Percentiles rank a stretch among this genome's conserved stretches.
phyloP scores from a whole-genome alignment of 2,888 invertebrate genomes.

The Tetheella fluctuosa region DNA sequence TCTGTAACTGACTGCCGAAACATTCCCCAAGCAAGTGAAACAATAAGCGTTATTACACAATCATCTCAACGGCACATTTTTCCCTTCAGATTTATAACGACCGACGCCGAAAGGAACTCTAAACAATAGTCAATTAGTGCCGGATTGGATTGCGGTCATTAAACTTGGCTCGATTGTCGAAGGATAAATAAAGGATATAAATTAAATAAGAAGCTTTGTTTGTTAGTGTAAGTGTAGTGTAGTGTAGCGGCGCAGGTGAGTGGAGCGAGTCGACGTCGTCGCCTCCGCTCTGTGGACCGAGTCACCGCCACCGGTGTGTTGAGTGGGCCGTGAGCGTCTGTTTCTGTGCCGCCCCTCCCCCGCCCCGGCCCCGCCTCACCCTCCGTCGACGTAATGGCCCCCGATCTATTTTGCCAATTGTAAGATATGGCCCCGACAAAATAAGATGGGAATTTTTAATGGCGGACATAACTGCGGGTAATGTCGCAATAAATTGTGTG shows the following conservation, averaged over 20 bases:
- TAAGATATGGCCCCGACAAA: constrained; percentile 60
- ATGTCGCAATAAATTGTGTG: constrained; percentile 50
- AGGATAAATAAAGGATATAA: constrained; percentile 54
- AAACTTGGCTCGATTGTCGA: constrained; percentile 31
- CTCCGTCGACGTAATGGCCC: constrained; percentile 41
- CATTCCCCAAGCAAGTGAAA: constrained; percentile 1
- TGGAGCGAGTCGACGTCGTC: neutral
- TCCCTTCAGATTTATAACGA: constrained; percentile 18
- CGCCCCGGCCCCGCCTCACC: neutral
- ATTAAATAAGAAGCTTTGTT: constrained; percentile 42
- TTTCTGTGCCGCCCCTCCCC: neutral
- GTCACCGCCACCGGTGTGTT: no score
- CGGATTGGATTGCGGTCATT: constrained; percentile 51
- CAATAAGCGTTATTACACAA: neutral
- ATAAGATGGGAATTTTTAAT: constrained; percentile 65
- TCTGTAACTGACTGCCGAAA: constrained; percentile 4
- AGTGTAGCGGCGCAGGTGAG: constrained; percentile 6
- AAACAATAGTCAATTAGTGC: constrained; percentile 52
- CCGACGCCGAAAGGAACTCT: constrained; percentile 30
- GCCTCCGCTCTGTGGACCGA: neutral
- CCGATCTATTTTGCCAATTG: constrained; percentile 62
- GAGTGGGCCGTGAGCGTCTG: constrained; percentile 4
- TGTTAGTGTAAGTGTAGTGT: constrained; percentile 27
- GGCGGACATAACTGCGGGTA: constrained; percentile 53
- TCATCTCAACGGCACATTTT: constrained; percentile 26